Evolutionary conservation across 2,113 vertebrate species (phyloP), one percentile per base, ranked within the genome.

Genomic region (Rhinichthys klamathensis): DNA sequence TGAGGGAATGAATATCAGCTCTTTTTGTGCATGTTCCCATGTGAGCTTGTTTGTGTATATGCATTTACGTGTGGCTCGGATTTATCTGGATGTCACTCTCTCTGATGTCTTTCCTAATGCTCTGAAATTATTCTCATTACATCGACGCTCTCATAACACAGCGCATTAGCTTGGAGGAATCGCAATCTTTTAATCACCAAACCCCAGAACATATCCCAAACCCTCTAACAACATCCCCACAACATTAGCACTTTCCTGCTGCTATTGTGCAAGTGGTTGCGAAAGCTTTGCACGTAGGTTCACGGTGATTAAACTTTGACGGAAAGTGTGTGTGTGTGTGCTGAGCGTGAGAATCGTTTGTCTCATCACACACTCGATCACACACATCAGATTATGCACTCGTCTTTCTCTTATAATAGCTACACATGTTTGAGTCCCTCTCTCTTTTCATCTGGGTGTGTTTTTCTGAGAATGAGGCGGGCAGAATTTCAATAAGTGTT

Each of bases 121-220:
- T 65, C 32, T 27, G 86, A 84, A 84, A 80, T 65, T 44, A 84
- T 79, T 77, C 82, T 84, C 82, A 87, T 87, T 79, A 87, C 67
- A 84, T 38, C 46, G 63, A 87, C 9, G 16, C 41, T 49, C 25
- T 63, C 27, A 58, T 63, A 82, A 87, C 69, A 32, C 67, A 58
- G 32, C 75, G 78, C 85, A 73, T 86, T 79, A 83, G 77, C 69
- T 38, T 46, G 49, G 30, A 72, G 81, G 49, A 83, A 83, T 72
- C 81, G 11, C 81, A 83, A 58, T 56, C 81, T 56, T 83, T 83
- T 83, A 72, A 83, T 83, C 81, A 83, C 67, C 81, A 56, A 72
- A 83, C 3, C 65, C 67, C 65, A 38, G 46, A 56, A 83, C 51
- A 12, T 30, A 32, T 69, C 63, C 63, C 63, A 69, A 82, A 82